Base-by-base conservation (phyloP, 2,113 vertebrate genomes). In the Ariopsis seemanni region DNA sequence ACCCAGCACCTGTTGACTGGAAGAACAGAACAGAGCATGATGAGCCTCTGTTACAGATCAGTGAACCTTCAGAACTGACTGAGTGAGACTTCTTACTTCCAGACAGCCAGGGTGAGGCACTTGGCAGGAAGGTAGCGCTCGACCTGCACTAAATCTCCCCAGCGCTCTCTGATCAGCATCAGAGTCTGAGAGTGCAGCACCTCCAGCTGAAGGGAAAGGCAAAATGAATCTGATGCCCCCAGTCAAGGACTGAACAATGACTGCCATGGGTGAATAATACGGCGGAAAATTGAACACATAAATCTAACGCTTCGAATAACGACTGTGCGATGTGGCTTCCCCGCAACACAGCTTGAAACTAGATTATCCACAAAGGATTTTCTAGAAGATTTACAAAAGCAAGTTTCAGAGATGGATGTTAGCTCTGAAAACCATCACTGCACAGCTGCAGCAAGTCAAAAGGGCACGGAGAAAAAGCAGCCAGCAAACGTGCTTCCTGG, bases 81-180 rank as follows among this genome's bases (percentile, higher is more conserved):
- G 7, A 2, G 42, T 34, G 18, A 83, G 27, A 34, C 18, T 2
- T 87, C 98, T 96, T 97, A 99, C 98, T 99, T 99, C 98, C 98
- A 99, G 92, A 99, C 98, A 63, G 96, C 94, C 48, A 99, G 96
- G 0, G 97, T 97, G 90, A 99, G 98, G 91, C 97, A 97, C 94
- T 99, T 99, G 78, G 98, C 97, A 3, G 98, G 96, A 71, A 97
- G 88, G 53, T 99, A 99, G 90, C 97, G 94, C 93, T 99, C 98
- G 90, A 99, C 97, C 91, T 99, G 98, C 88, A 99, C 98, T 69
- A 99, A 96, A 93, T 99, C 98, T n/a, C 98, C 98, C 98, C 98
- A 99, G 48, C 98, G 96, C 93, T 99, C 98, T 75, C 97, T 95
- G 88, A 99, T 95, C 91, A 99, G 94, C 98, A 99, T 98, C 84